Evolutionary conservation across 2,797 vertebrate species (phyloP).

Genomic region (Arrhamphus sclerolepis): DNA sequence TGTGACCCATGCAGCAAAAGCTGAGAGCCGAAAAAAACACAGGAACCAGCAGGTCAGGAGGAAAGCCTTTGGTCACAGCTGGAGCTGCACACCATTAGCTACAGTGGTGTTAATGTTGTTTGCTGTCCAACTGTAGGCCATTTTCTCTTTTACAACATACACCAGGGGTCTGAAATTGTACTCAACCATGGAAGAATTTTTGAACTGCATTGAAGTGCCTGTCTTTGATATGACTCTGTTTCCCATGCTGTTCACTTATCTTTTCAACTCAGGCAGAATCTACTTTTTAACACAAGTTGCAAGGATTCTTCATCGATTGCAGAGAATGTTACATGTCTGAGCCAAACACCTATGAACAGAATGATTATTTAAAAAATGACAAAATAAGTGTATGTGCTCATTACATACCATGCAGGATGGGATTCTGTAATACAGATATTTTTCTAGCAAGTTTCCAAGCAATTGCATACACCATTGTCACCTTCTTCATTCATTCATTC

Average conservation of each 20-base stretch:
- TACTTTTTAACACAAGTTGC: not conserved
- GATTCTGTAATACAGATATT: too few relatives aligned
- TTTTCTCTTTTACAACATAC: not conserved
- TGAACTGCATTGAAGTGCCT: not conserved
- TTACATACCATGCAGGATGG: too few relatives aligned
- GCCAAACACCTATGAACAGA: too few relatives aligned
- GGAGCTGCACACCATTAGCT: not conserved
- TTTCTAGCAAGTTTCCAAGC: too few relatives aligned
- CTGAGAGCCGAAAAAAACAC: not conserved
- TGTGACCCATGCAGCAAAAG: slow-evolving; percentile 21
- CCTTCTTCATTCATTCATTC: too few relatives aligned
- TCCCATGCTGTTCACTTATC: not conserved
- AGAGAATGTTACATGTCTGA: too few relatives aligned
- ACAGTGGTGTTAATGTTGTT: not conserved
- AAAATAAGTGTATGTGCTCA: too few relatives aligned
- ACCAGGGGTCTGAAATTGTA: not conserved
- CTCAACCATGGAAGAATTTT: not conserved
- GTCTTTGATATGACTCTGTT: not conserved
- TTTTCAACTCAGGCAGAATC: not conserved
- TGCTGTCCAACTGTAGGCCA: not conserved
- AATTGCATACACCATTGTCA: too few relatives aligned
- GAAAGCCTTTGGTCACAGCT: not conserved
- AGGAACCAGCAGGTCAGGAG: not conserved
- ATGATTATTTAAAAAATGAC: too few relatives aligned
- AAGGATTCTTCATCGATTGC: not conserved